Percentiles rank a stretch among this genome's conserved stretches.
phyloP scores from a whole-genome alignment of 2,888 invertebrate genomes.

The Dexiosoma caninum region DNA sequence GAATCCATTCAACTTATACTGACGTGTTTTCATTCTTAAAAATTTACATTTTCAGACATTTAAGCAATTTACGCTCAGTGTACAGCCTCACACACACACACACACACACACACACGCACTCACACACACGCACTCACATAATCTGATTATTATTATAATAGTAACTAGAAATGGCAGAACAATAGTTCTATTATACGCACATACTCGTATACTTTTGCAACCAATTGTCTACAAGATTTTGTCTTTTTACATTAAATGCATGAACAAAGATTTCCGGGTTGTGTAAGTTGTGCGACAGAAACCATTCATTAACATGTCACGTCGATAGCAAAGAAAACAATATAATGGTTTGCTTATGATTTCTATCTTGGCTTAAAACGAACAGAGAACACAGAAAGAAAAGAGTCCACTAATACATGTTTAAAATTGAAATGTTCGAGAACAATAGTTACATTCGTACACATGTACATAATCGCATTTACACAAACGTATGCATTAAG shows the following conservation, averaged over 20 bases:
- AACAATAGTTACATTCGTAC: too few relatives aligned
- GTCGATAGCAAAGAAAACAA: slow-evolving; percentile 47
- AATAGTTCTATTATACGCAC: slow-evolving; percentile 33
- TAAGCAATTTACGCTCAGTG: background rate
- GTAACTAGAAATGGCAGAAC: slow-evolving; percentile 16
- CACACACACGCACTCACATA: too few relatives aligned
- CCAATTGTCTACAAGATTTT: background rate
- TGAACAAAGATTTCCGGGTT: slow-evolving; percentile 1
- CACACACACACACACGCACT: too few relatives aligned
- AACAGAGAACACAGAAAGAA: background rate
- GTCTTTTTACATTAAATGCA: background rate
- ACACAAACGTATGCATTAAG: background rate
- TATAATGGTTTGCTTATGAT: slow-evolving; percentile 60
- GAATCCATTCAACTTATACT: too few relatives aligned
- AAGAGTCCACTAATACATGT: background rate
- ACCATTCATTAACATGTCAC: slow-evolving; percentile 59
- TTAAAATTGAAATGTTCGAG: too few relatives aligned
- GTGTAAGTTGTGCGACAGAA: slow-evolving; percentile 16
- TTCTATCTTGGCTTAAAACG: slow-evolving; percentile 45
- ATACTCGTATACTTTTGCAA: background rate
- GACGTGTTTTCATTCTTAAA: too few relatives aligned
- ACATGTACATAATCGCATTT: too few relatives aligned
- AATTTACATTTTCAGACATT: too few relatives aligned
- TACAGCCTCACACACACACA: background rate
- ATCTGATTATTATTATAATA: slow-evolving; percentile 19